Conservation (phyloP, 2,797 vertebrate genomes). For the Diplodus puntazzo region DNA sequence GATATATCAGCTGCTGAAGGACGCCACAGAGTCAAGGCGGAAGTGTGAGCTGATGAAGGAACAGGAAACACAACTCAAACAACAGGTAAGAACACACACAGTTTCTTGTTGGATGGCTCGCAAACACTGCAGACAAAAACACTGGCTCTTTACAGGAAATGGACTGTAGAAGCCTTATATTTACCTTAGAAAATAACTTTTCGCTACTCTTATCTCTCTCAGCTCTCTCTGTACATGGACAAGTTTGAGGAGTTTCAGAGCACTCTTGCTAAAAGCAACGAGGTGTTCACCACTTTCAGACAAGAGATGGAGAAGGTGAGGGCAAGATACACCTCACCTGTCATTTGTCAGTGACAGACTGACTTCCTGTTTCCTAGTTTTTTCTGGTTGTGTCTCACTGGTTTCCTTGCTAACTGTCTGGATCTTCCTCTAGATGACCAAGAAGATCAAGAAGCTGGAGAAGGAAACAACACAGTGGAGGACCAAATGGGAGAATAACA, state of each 20-base stretch:
- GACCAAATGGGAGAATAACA: slow-evolving; percentile 98
- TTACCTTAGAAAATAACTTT: neutral
- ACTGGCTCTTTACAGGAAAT: neutral
- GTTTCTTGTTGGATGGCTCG: neutral
- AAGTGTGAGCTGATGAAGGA: slow-evolving; percentile 99
- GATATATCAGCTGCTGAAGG: slow-evolving; percentile 90
- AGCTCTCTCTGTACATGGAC: slow-evolving; percentile 99
- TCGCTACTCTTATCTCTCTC: neutral
- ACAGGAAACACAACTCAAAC: slow-evolving; percentile 96
- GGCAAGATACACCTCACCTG: no score
- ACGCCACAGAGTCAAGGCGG: slow-evolving; percentile 94
- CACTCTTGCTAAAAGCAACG: slow-evolving; percentile 98
- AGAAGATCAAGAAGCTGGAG: slow-evolving; percentile 99
- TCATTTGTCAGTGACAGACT: neutral
- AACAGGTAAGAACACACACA: slow-evolving; percentile 86
- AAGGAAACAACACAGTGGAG: slow-evolving; percentile 98
- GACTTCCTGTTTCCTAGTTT: neutral
- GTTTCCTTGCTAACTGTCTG: neutral
- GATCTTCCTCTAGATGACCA: slow-evolving; percentile 91
- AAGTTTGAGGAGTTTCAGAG: slow-evolving; percentile 99
- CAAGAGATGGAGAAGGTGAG: slow-evolving; percentile 99
- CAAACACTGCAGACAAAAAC: neutral
- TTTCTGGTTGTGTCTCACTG: neutral
- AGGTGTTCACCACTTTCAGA: slow-evolving; percentile 98
- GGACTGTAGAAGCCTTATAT: neutral